A percentile compares a stretch with the other conserved stretches of the same genome.
These are phyloP conservation scores for Scomber japonicus DNA, from an alignment of 2,113 vertebrate species.

Conservation along the genomic window DNA sequence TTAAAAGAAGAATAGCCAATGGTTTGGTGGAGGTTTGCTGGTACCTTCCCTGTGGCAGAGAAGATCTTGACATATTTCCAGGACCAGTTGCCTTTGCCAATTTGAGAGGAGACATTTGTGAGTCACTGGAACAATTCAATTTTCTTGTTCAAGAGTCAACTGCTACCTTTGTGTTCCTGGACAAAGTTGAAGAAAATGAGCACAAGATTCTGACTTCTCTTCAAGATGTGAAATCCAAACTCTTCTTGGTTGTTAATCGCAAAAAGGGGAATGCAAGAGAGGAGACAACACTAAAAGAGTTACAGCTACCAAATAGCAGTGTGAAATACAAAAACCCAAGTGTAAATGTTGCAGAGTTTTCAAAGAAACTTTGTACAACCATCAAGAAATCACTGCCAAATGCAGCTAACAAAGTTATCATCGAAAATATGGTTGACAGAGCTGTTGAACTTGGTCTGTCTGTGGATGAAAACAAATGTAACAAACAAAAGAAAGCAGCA, in stretches of 20 bases:
- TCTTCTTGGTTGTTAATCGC: no score
- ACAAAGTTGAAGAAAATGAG: no score
- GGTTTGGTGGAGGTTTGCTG: conserved; percentile 84
- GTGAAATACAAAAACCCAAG: not conserved
- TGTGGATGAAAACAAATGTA: conserved; percentile 59
- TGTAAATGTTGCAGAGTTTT: no score
- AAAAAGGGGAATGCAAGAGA: no score
- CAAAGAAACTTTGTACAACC: no score
- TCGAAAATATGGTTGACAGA: not conserved
- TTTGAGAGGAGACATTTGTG: no score
- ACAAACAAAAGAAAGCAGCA: not conserved
- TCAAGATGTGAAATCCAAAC: no score
- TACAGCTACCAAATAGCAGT: conserved; percentile 34
- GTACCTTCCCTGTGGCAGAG: conserved; percentile 74
- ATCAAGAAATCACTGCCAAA: not conserved
- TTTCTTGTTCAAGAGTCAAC: no score
- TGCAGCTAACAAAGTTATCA: no score
- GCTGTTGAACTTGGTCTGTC: conserved; percentile 55
- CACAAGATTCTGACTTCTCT: no score
- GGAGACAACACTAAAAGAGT: not conserved
- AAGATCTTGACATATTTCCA: conserved; percentile 58
- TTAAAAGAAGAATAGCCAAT: conserved; percentile 70
- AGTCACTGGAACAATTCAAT: no score
- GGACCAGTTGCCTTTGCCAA: conserved; percentile 52
- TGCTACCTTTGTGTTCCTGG: no score